phyloP scores from a whole-genome alignment of 2,797 vertebrate genomes.

The Anguilla megastoma region DNA sequence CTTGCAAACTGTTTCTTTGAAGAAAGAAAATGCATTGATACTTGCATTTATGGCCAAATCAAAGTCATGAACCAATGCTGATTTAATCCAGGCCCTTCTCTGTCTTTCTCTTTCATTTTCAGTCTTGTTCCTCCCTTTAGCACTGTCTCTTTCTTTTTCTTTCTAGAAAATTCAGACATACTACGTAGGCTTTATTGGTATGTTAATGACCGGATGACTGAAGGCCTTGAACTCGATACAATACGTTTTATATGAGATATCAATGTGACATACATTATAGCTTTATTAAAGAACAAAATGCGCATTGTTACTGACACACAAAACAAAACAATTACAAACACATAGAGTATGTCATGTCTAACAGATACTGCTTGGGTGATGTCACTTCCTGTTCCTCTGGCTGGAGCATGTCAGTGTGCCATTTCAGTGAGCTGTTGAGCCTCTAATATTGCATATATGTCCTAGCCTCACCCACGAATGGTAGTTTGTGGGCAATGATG shows the following conservation, averaged over 20 bases:
- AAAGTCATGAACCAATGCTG: neutral
- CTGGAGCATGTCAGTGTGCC: neutral
- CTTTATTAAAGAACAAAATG: neutral
- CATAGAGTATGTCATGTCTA: neutral
- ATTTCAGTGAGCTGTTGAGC: neutral
- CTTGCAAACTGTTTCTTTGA: neutral
- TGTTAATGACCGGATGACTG: neutral
- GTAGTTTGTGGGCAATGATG: neutral
- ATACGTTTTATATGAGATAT: neutral
- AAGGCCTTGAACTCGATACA: neutral
- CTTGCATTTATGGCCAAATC: neutral
- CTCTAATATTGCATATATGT: neutral
- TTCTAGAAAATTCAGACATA: constrained; percentile 7
- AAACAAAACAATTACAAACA: neutral
- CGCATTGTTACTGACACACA: neutral
- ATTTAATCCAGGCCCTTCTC: neutral
- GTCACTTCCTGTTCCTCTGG: neutral
- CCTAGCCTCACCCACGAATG: neutral
- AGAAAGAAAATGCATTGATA: neutral
- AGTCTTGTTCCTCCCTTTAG: neutral
- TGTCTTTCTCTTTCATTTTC: neutral
- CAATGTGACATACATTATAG: neutral
- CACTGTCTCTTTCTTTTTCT: neutral
- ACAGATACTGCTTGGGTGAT: neutral
- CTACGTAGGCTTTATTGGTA: neutral